phyloP scores from a whole-genome alignment of 2,797 vertebrate genomes.

The Phoeniculus purpureus region DNA sequence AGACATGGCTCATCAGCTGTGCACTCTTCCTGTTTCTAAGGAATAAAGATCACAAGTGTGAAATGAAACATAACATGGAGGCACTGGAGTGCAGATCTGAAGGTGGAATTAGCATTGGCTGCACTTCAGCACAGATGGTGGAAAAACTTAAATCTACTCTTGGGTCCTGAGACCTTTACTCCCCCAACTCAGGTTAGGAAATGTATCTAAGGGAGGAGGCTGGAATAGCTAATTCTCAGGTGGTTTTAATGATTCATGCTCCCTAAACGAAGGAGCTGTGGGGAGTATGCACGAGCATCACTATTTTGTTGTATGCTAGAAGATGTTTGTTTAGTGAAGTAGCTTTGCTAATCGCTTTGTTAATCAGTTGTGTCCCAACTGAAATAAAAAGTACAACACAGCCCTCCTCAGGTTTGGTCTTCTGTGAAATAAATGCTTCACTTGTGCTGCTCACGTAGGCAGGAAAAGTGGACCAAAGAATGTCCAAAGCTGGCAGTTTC shows the following conservation, averaged over 20 bases:
- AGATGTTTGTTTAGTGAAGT: conserved; percentile 44
- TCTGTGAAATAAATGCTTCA: background rate
- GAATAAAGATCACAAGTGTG: conserved; percentile 37
- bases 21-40: conserved; percentile 47
- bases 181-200: conserved; percentile 14
- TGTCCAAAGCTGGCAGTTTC: background rate
- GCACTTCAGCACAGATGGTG: conserved; percentile 33
- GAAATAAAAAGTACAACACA: conserved; percentile 38
- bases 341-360: conserved; percentile 50
- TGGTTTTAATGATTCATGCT: conserved; percentile 48
- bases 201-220: background rate
- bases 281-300: conserved; percentile 24
- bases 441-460: background rate
- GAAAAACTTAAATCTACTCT: conserved; percentile 14
- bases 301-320: conserved; percentile 22
- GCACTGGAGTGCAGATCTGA: conserved; percentile 18
- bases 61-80: conserved; percentile 57
- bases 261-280: conserved; percentile 1
- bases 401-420: conserved; percentile 30
- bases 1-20: conserved; percentile 24
- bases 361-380: conserved; percentile 52
- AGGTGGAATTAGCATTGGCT: conserved; percentile 51
- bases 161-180: conserved; percentile 45
- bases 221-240: conserved; percentile 9
- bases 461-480: background rate